Conservation (phyloP, 2,888 invertebrate species). For the Gastrophysa polygoni region DNA sequence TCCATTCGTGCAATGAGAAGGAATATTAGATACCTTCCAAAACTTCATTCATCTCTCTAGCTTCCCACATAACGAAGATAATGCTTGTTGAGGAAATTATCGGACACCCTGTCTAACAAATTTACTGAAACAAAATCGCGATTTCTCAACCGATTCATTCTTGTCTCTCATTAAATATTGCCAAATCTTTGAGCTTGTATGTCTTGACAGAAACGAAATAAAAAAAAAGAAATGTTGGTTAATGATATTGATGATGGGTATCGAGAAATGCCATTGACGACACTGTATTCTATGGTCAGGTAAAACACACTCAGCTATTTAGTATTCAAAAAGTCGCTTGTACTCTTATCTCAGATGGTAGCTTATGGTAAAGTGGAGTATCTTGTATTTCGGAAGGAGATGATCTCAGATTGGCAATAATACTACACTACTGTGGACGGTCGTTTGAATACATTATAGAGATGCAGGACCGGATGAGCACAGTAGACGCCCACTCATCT, state of each 20-base stretch:
- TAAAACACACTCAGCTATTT: conserved; percentile 1
- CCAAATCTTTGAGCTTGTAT: no score
- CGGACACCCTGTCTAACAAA: no score
- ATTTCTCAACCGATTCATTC: no score
- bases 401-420: conserved; percentile 48
- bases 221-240: no score
- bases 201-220: no score
- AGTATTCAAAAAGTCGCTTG: conserved; percentile 16
- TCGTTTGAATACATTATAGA: conserved; percentile 46
- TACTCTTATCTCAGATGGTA: conserved; percentile 41
- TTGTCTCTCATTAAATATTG: no score
- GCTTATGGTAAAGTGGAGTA: conserved; percentile 52
- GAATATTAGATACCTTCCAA: no score
- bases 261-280: neutral
- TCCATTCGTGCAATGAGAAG: no score
- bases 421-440: conserved; percentile 43
- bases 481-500: neutral
- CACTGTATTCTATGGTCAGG: neutral
- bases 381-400: conserved; percentile 48
- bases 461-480: neutral
- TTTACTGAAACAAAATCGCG: no score
- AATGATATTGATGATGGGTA: neutral
- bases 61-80: no score
- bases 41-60: no score
- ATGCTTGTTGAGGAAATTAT: no score